Base-by-base conservation (phyloP, 2,888 invertebrate species). In the Glaucopsyche alexis region DNA sequence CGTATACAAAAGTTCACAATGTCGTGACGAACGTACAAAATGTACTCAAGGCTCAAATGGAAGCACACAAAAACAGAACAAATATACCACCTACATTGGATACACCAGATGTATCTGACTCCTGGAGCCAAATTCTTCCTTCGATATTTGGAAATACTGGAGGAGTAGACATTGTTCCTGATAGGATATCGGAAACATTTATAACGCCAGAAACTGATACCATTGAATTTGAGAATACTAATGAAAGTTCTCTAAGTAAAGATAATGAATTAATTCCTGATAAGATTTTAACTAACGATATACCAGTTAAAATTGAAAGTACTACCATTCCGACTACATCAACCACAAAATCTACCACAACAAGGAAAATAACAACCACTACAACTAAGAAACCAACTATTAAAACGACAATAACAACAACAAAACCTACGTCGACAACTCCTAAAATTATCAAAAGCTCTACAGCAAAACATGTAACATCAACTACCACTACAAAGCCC, bases 1-100 rank as follows among this genome's bases (percentile, higher is more conserved):
- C 95, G 0, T 94, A 95, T 77, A 95, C 94, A 75, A 95, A 95
- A 86, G 96, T 97, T 0, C 95, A 96, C 81, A 97, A 95, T 77
- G 96, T 97, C 8, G 96, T 97, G 0, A 95, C 95, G 52, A 97
- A 96, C 80, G 97, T 97, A 0, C 97, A 97, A 84, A 96, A 95
- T 84, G 97, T 97, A 14, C 88, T 97, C 0, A 96, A 96, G 85
- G 95, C 95, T 72, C 97, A 97, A 88, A 94, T 96, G 86, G 95
- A 95, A 91, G 81, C 94, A 85, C 83, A 95, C 90, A 89, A 95
- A 92, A 94, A 84, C 82, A 88, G 82, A 80, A 89, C 83, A 76
- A 84, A 81, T 74, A 77, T 86, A 49, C 89, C 89, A 77, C 93
- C 94, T 2, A 88, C 94, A 6, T 88, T 96, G 73, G 96, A 96